phyloP scores from a whole-genome alignment of 1,140 invertebrate genomes.

The Danaus melanippus region DNA sequence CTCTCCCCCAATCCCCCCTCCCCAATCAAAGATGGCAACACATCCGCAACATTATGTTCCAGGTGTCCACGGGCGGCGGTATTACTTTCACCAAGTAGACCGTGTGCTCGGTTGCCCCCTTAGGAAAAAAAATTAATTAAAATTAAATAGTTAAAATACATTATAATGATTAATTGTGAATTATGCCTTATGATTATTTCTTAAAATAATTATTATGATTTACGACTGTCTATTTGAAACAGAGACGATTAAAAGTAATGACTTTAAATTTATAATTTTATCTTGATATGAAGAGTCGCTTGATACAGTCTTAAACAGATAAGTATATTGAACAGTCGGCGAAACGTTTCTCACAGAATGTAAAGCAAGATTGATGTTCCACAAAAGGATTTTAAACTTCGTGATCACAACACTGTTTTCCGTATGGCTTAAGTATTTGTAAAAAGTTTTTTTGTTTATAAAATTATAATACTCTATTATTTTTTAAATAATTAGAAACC shows the following conservation, averaged over 20 bases:
- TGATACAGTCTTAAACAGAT: conserved; percentile 15
- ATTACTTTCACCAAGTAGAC: too few species aligned
- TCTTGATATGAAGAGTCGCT: conserved; percentile 7
- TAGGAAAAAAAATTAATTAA: too few species aligned
- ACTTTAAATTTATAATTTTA: not conserved
- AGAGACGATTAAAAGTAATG: conserved; percentile 1
- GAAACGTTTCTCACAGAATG: conserved; percentile 20
- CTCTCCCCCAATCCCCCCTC: too few species aligned
- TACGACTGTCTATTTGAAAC: not conserved
- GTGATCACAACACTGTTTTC: conserved; percentile 40
- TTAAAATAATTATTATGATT: not conserved
- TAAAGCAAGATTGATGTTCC: conserved; percentile 55
- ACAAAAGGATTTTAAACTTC: conserved; percentile 59
- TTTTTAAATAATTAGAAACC: too few species aligned
- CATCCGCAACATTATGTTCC: too few species aligned
- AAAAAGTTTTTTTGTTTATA: too few species aligned
- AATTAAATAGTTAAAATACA: too few species aligned
- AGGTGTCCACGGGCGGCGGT: too few species aligned
- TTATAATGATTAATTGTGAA: conserved; percentile 1
- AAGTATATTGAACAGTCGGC: conserved; percentile 19
- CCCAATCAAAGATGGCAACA: too few species aligned
- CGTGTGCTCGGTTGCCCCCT: too few species aligned
- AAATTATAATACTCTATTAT: too few species aligned
- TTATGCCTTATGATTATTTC: not conserved
- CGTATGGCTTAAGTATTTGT: conserved; percentile 22